Evolutionary conservation across 2,113 vertebrate genomes (phyloP).

Genomic region (Ictalurus punctatus): DNA sequence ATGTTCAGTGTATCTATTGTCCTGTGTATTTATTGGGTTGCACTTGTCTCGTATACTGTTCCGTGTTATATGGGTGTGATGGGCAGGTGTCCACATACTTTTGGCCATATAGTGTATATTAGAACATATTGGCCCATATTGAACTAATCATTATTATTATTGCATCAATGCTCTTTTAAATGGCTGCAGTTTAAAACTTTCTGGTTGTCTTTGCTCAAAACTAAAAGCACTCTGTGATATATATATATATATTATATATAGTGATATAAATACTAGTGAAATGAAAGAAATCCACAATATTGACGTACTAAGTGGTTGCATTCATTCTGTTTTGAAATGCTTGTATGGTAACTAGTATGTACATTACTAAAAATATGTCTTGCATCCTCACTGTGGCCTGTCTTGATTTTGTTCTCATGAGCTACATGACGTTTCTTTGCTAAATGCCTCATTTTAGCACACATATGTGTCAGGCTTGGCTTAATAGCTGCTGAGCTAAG

Average conservation of each 20-base stretch:
- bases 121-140: neutral
- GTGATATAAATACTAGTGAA: neutral
- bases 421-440: constrained; percentile 11
- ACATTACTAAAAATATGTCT: neutral
- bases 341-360: neutral
- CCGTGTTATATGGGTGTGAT: neutral
- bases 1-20: too few relatives aligned
- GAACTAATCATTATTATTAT: neutral
- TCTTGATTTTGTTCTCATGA: neutral
- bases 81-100: neutral
- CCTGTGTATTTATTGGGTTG: too few relatives aligned
- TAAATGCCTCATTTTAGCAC: constrained; percentile 35
- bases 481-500: constrained; percentile 30
- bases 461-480: constrained; percentile 42
- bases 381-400: neutral
- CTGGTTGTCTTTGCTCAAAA: neutral
- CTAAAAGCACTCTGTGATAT: neutral
- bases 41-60: too few relatives aligned
- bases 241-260: too few relatives aligned
- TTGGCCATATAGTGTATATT: neutral
- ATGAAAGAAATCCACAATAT: neutral
- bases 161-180: neutral
- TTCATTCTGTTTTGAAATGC: neutral
- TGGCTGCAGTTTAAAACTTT: neutral
- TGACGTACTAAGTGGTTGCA: neutral